A percentile compares a stretch with the other conserved stretches of the same genome.
Conservation (phyloP, 2,888 invertebrate species). For the Oxystoma pomonae region DNA sequence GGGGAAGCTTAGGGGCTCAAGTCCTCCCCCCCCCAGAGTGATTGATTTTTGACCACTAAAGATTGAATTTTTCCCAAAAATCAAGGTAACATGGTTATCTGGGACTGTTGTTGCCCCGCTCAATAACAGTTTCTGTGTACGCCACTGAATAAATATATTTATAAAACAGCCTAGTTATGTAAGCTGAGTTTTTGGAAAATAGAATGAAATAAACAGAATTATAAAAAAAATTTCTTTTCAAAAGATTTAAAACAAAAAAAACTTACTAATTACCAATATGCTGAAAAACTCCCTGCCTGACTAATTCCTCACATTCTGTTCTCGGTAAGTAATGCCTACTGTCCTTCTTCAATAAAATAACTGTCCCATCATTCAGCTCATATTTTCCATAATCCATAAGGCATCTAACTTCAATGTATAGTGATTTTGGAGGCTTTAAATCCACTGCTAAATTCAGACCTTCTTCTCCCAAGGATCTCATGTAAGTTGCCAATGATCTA, state of each 20-base stretch:
- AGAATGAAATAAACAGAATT: too few relatives aligned
- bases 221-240: too few relatives aligned
- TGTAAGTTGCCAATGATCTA: conserved; percentile 73
- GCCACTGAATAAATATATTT: too few relatives aligned
- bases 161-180: too few relatives aligned
- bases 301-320: conserved; percentile 83
- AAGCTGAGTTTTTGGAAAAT: too few relatives aligned
- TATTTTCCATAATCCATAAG: conserved; percentile 88
- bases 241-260: neutral
- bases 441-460: conserved; percentile 85
- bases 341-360: conserved; percentile 82
- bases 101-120: too few relatives aligned
- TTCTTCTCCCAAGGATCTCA: conserved; percentile 71
- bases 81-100: too few relatives aligned
- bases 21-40: too few relatives aligned
- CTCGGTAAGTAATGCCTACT: conserved; percentile 87
- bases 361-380: conserved; percentile 91
- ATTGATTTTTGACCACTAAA: too few relatives aligned
- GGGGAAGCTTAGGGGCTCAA: too few relatives aligned
- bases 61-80: too few relatives aligned
- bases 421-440: conserved; percentile 84
- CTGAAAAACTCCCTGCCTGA: conserved; percentile 84
- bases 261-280: conserved; percentile 52
- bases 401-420: conserved; percentile 90
- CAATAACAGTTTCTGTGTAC: too few relatives aligned